These are phyloP conservation scores for Clavelina lepadiformis DNA, from an alignment of 23 tunicate species.

Conservation along the genomic window DNA sequence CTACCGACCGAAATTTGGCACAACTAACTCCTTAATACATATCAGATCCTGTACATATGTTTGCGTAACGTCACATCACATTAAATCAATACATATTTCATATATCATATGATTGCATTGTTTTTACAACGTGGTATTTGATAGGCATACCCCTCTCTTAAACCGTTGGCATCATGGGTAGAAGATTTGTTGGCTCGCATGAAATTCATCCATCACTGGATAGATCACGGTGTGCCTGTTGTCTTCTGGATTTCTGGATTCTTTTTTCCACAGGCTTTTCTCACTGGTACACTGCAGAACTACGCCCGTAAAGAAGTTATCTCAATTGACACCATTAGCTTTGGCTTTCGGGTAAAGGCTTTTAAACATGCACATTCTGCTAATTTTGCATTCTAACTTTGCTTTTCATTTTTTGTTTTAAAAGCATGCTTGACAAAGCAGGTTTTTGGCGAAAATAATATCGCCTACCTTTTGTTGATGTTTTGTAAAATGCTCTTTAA, in stretches of 20 bases:
- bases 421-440: too few relatives aligned
- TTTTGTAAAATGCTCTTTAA: too few relatives aligned
- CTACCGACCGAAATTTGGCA: neutral
- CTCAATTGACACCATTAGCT: slow-evolving; percentile 94
- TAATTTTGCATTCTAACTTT: too few relatives aligned
- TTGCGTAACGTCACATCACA: too few relatives aligned
- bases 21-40: neutral
- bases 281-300: slow-evolving; percentile 99
- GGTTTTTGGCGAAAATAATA: too few relatives aligned
- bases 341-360: slow-evolving; percentile 91
- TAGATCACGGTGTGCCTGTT: slow-evolving; percentile 86
- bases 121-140: neutral
- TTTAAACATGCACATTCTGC: too few relatives aligned
- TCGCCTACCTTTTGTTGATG: too few relatives aligned
- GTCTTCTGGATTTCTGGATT: slow-evolving; percentile 99
- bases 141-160: slow-evolving; percentile 98
- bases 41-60: neutral
- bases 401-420: too few relatives aligned
- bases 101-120: too few relatives aligned
- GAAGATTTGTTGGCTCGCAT: slow-evolving; percentile 80
- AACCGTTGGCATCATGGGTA: slow-evolving; percentile 98
- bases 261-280: slow-evolving; percentile 99
- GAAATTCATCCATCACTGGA: slow-evolving; percentile 95
- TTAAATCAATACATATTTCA: too few relatives aligned
- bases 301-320: slow-evolving; percentile 86